Evolutionary conservation across 2,113 vertebrate genomes (phyloP), one percentile per base, ranked within the genome.

Genomic region (Rallus limicola): DNA sequence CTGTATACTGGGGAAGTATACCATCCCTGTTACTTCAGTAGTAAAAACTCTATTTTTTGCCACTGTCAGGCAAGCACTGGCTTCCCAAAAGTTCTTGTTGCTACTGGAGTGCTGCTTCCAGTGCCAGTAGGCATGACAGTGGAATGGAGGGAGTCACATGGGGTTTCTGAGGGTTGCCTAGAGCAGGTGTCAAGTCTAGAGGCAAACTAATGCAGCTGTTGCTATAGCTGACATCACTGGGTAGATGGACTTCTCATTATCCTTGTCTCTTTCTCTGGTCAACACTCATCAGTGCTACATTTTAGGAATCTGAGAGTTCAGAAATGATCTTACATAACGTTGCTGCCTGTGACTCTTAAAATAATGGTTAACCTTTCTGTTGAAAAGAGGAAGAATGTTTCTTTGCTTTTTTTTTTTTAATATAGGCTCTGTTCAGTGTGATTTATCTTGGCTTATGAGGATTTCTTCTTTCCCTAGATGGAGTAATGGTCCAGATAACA

Each of bases 401-500:
- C 0, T 28, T 24, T 29, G 28, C 70, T 69, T 58, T 33, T 64
- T 31, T 26, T 63, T 16, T 9, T n/a, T n/a, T n/a, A n/a, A 53
- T 16, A 16, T 34, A 70, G 55, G 15, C 36, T 84, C 13, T 86
- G 64, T 70, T 92, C 67, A 64, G 16, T 6, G 24, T 82, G 58
- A 78, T 24, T 77, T 94, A 25, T 46, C 59, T 92, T 83, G 68
- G 74, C 56, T 96, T 18, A 94, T 5, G 33, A 78, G 69, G 34
- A 64, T 85, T 90, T 94, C 65, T 95, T 95, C 82, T 21, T 96
- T 97, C 16, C 63, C 63, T 82, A 99, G 99, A 99, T 68, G 99
- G 99, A 8, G 98, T 99, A 31, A 99, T 99, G 99, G 99, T 99
- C 96, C 99, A 99, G 98, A 99, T 99, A 97, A 99, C 99, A 4